Evolutionary conservation across 2,888 invertebrate genomes (phyloP).

Genomic region (Drosophila mulleri): DNA sequence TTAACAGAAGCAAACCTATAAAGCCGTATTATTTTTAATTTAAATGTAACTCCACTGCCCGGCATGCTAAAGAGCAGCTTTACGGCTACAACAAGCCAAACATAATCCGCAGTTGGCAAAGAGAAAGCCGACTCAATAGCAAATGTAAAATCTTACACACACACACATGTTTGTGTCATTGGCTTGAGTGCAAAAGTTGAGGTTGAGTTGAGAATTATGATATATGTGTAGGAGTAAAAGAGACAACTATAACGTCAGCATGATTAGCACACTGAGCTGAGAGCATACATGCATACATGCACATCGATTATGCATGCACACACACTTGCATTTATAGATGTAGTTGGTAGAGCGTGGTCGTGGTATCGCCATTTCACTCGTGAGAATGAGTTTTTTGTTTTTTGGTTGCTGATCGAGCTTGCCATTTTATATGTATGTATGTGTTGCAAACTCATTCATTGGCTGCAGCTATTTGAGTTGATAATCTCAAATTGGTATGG

Average conservation of each 20-base stretch:
- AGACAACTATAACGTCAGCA: background rate
- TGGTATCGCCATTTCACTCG: background rate
- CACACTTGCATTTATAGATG: background rate
- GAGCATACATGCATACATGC: background rate
- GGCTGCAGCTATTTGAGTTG: too few species aligned
- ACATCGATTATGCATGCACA: too few species aligned
- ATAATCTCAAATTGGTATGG: background rate
- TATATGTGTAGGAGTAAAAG: background rate
- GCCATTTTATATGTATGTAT: too few species aligned
- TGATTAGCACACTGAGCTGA: background rate
- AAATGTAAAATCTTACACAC: background rate
- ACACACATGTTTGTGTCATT: background rate
- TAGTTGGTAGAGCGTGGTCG: background rate
- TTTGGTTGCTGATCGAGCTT: background rate
- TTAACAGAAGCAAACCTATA: background rate
- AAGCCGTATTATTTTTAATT: background rate
- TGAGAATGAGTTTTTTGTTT: too few species aligned
- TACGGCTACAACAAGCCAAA: background rate
- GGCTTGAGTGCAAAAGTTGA: background rate
- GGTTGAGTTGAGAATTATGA: background rate
- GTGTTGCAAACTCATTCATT: too few species aligned
- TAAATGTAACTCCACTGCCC: background rate
- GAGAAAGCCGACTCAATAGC: background rate
- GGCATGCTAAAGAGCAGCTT: background rate
- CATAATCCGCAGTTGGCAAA: background rate